These are phyloP conservation scores for Cydia amplana DNA, from an alignment of 1,140 invertebrate species.

Conservation along the genomic window DNA sequence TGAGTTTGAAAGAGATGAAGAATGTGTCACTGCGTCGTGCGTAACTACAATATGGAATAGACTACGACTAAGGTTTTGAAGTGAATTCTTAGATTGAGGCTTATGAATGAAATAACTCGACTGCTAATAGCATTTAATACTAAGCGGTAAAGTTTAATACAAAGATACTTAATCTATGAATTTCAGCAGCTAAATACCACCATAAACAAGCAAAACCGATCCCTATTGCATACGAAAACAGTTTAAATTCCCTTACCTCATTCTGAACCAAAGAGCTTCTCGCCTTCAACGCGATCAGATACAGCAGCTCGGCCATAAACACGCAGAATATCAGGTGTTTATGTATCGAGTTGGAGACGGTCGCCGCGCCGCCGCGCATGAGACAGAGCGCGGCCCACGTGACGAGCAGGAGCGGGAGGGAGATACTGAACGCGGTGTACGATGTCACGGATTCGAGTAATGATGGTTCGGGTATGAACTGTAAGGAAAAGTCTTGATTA, in stretches of 20 bases:
- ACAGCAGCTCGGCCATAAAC: slow-evolving; percentile 91
- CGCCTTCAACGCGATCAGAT: slow-evolving; percentile 91
- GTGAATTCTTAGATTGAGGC: no score
- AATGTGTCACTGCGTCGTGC: no score
- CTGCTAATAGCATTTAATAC: no score
- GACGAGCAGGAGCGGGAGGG: slow-evolving; percentile 88
- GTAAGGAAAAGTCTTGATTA: slow-evolving; percentile 45
- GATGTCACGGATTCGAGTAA: slow-evolving; percentile 91
- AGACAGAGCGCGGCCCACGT: slow-evolving; percentile 87
- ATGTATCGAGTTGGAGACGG: slow-evolving; percentile 96
- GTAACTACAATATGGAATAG: no score
- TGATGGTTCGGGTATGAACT: slow-evolving; percentile 91
- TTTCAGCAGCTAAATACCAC: no score
- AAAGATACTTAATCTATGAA: no score
- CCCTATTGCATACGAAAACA: neutral
- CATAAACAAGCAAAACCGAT: no score
- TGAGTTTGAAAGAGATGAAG: no score
- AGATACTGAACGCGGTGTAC: slow-evolving; percentile 92
- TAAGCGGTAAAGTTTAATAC: no score
- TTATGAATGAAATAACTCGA: no score
- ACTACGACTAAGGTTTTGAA: no score
- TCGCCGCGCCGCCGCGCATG: slow-evolving; percentile 88
- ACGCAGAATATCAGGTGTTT: slow-evolving; percentile 95
- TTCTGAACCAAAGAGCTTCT: slow-evolving; percentile 86
- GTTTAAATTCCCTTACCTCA: slow-evolving; percentile 77